Evolutionary conservation across 92 coral and sea anemone genomes (phyloP).

Genomic region (Bergia sp.): DNA sequence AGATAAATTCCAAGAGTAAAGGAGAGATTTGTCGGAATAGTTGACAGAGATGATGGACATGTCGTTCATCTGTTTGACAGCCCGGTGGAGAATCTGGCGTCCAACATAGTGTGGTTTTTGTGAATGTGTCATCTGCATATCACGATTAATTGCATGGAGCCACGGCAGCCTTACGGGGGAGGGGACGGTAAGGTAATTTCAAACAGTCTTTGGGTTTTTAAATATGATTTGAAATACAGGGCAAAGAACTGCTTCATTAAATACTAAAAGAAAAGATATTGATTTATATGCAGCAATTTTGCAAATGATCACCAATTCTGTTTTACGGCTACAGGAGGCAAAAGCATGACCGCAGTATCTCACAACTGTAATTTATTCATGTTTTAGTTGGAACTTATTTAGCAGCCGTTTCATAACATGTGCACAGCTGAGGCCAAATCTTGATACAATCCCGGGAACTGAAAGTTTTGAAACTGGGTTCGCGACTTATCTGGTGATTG

Average conservation of each 20-base stretch:
- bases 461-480: no score
- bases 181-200: not conserved
- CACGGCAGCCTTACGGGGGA: conserved; percentile 24
- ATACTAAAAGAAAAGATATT: not conserved
- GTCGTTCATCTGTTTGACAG: conserved; percentile 16
- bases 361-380: conserved; percentile 28
- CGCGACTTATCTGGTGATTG: no score
- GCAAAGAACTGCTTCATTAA: not conserved
- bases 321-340: not conserved
- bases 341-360: not conserved
- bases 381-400: not conserved
- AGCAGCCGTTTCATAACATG: not conserved
- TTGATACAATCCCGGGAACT: no score
- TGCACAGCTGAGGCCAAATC: not conserved
- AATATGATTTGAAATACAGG: not conserved
- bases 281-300: not conserved
- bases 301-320: not conserved
- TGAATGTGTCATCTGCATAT: conserved; percentile 21
- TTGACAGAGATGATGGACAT: conserved; percentile 13
- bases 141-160: conserved; percentile 35
- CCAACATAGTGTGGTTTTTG: conserved; percentile 28
- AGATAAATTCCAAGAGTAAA: not conserved
- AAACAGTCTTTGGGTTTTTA: not conserved
- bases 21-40: not conserved
- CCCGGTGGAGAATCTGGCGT: conserved; percentile 4